These are phyloP conservation scores for Tachysurus vachellii DNA, from an alignment of 2,113 vertebrate genomes.

Conservation along the genomic window DNA sequence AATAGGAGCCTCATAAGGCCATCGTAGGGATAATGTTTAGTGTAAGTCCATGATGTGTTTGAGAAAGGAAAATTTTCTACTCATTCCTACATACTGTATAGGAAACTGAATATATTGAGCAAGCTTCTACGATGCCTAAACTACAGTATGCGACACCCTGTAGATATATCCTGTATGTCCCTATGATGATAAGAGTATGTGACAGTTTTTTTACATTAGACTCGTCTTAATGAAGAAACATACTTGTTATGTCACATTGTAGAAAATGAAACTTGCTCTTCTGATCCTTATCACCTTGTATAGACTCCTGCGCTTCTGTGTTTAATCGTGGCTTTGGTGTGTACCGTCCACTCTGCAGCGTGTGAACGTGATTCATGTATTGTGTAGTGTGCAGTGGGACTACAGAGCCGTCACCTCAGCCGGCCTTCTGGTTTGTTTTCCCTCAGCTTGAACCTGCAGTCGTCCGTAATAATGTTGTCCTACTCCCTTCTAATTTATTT, in stretches of 20 bases:
- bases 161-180: neutral
- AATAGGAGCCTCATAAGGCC: neutral
- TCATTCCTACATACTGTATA: neutral
- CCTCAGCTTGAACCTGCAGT: conserved; percentile 52
- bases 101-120: neutral
- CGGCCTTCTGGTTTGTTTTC: conserved; percentile 63
- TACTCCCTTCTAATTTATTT: conserved; percentile 64
- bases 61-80: neutral
- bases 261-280: neutral
- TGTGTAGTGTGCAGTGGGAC: neutral
- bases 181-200: neutral
- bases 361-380: neutral
- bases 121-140: neutral
- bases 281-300: neutral
- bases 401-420: conserved; percentile 14
- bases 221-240: neutral
- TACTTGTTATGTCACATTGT: neutral
- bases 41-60: neutral
- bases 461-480: conserved; percentile 54
- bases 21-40: neutral
- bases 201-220: neutral
- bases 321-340: conserved; percentile 2
- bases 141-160: neutral
- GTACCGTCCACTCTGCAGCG: neutral
- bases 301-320: neutral